Percentiles rank a stretch among this genome's conserved stretches.
Conservation (phyloP, 1,140 invertebrate genomes). For the Aradophagus sp. region DNA sequence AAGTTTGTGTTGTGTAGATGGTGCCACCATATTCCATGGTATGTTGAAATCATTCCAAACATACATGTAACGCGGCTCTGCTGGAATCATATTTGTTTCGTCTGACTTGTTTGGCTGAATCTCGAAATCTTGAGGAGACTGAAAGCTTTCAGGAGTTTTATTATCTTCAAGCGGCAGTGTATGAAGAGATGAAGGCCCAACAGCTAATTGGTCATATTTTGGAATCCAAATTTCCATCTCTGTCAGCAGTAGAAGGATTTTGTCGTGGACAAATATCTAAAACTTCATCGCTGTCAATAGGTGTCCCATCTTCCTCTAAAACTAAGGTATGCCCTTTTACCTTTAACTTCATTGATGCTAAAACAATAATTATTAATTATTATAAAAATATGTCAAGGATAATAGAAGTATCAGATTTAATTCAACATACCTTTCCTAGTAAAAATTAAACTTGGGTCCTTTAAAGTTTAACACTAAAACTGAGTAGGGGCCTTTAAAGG, state of each 20-base stretch:
- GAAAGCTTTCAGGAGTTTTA: background rate
- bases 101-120: background rate
- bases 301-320: conserved; percentile 17
- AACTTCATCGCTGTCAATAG: conserved; percentile 4
- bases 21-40: conserved; percentile 23
- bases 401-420: background rate
- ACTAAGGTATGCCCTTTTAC: conserved; percentile 10
- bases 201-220: background rate
- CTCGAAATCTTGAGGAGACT: too few relatives aligned
- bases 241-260: conserved; percentile 9
- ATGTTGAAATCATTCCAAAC: conserved; percentile 17
- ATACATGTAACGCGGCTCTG: conserved; percentile 1
- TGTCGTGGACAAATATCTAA: conserved; percentile 6
- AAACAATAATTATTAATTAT: background rate
- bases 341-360: conserved; percentile 14
- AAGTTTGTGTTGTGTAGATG: background rate
- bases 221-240: conserved; percentile 2
- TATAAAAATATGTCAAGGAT: background rate
- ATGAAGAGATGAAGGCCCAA: background rate
- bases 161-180: background rate
- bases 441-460: too few relatives aligned
- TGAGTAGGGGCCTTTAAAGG: too few relatives aligned
- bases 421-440: background rate
- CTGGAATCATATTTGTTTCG: background rate
- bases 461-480: too few relatives aligned